Evolutionary conservation across 2,888 invertebrate species (phyloP).

Genomic region (Cerastis rubricosa): DNA sequence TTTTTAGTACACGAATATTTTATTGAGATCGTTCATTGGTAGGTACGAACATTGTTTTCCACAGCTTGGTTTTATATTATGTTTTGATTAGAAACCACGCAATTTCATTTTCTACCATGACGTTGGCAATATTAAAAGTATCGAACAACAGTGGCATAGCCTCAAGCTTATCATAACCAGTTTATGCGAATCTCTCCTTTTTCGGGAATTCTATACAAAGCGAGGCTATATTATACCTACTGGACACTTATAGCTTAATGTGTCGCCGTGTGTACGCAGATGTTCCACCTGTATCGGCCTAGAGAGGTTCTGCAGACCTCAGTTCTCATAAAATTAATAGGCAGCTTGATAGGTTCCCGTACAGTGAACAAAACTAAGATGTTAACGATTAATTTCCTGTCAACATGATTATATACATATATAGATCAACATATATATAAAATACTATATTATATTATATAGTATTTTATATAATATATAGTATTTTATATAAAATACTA

Average conservation of each 20-base stretch:
- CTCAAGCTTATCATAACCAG: background rate
- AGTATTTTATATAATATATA: too few relatives aligned
- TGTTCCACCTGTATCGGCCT: background rate
- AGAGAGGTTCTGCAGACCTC: background rate
- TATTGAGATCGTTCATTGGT: background rate
- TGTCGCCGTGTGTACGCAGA: background rate
- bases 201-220: too few relatives aligned
- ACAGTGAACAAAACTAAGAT: background rate
- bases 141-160: background rate
- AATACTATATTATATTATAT: too few relatives aligned
- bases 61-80: constrained; percentile 1
- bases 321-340: background rate
- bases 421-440: too few relatives aligned
- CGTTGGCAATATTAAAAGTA: background rate
- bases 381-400: too few relatives aligned
- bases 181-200: too few relatives aligned
- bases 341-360: background rate
- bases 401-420: too few relatives aligned
- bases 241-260: too few relatives aligned
- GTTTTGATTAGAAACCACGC: background rate
- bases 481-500: too few relatives aligned
- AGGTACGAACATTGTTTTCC: background rate
- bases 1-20: background rate
- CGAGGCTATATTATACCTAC: too few relatives aligned
- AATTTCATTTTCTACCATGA: background rate